Evolutionary conservation across 35 echinoderm and acorn worm species (phyloP), one percentile per base, ranked within the genome.

Genomic region (Holothuria glaberrima): DNA sequence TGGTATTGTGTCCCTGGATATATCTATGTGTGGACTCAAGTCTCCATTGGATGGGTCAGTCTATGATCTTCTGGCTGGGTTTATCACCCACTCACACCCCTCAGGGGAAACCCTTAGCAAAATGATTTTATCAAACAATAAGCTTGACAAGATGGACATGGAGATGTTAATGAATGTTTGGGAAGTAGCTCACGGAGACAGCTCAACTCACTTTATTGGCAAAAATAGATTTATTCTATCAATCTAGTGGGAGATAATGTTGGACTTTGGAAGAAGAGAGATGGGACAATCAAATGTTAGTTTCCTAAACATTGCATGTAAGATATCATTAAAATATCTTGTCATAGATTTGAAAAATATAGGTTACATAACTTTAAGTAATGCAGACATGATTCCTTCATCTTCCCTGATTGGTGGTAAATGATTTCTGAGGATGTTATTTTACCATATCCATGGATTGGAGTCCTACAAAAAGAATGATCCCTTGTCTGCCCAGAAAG

Each of bases 131-230:
- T 92, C 84, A 12, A 86, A 90, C 52, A 92, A 77, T 26, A 68
- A 80, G 19, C 79, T 95, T 64, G 92, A 64, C 46, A 95, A 95
- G 57, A 45, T 85, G 36, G 94, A 95, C 36, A 45, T 80, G 33
- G 86, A 95, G 80, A 27, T 92, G 17, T 46, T 95, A 84, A 89
- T 92, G 44, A 91, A 88, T 24, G 48, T 95, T 48, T 95, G 94
- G 94, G 82, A 95, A 30, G 86, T 83, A 6, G 90, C 90, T 31
- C 90, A 95, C 57, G 90, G 86, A n/a, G 67, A 72, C 19, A 31
- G 58, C 5, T 75, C 90, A 20, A 25, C 22, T 48, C 74, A 78
- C 38, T 78, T 30, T 24, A 48, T 50, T 4, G 74, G 50, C 29
- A 78, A 78, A 78, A 25, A 48, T 25, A 78, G 74, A 50, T 78